Conservation (phyloP, 2,888 invertebrate genomes). For the Ochropacha duplaris region DNA sequence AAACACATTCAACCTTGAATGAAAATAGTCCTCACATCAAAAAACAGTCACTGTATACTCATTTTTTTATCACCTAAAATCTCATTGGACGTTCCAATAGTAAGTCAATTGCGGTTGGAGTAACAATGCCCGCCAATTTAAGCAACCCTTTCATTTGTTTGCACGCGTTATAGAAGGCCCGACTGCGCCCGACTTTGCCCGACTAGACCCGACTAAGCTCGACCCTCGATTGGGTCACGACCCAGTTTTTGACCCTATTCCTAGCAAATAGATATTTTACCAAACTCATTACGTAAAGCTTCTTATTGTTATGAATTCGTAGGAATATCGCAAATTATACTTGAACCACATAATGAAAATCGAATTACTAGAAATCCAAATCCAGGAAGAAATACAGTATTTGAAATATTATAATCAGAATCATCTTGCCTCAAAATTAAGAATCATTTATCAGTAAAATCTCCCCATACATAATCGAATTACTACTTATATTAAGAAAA, state of each 20-base stretch:
- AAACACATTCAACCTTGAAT: no score
- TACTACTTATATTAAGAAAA: no score
- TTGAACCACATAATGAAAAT: no score
- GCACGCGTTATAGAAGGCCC: conserved; percentile 4
- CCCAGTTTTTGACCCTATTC: conserved; percentile 3
- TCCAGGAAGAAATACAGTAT: no score
- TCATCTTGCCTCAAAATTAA: no score
- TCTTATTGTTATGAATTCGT: background rate
- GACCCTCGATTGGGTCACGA: background rate
- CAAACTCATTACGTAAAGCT: background rate
- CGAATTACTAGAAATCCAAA: no score
- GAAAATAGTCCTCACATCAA: background rate
- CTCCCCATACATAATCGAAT: no score
- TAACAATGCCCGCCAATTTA: conserved; percentile 5
- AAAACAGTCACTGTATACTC: no score
- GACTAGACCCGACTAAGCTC: background rate
- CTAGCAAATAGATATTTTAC: background rate
- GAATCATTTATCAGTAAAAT: no score
- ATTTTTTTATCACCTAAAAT: background rate
- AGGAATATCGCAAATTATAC: no score
- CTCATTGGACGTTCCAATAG: background rate
- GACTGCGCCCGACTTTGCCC: background rate
- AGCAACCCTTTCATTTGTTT: conserved; percentile 8
- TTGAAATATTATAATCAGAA: no score
- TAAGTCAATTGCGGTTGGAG: background rate